Evolutionary conservation across 2,113 vertebrate genomes (phyloP), one percentile per base, ranked within the genome.

Genomic region (Rhineura floridana): DNA sequence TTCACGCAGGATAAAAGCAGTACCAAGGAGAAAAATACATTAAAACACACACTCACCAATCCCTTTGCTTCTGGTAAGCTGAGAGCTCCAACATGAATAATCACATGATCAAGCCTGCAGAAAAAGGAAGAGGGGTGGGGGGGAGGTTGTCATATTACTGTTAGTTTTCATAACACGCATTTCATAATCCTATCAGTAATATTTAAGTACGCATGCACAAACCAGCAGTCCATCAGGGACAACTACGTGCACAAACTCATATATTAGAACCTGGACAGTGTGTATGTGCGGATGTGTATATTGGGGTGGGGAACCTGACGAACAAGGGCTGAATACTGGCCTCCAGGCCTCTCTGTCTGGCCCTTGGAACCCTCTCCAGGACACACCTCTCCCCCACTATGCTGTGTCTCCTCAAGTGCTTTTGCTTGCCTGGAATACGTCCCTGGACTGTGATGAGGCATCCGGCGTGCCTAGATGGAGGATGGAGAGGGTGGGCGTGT

Each of bases 51-150:
- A 96, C 96, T 62, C 88, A 97, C 97, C 97, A 99, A 95, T 59
- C 98, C 98, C 69, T 98, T 97, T 67, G 98, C 97, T 30, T 99
- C 99, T 91, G 97, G 98, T 82, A 99, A 93, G 92, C 97, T 98
- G 93, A 98, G 81, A 87, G 98, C 98, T 87, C 99, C 98, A n/a
- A 99, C 98, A 0, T 99, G 98, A 93, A 99, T 93, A 36, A 99
- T 97, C 86, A 99, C 97, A 0, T 98, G 97, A 86, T 98, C 97
- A 94, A 99, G 91, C 90, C 99, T 99, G 93, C 79, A 92, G 44
- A 89, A 86, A 72, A 95, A 89, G 90, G 87, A 85, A 65, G 76
- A 89, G 39, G 2, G n/a, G n/a, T n/a, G n/a, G n/a, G n/a, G n/a
- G n/a, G n/a, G n/a, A n/a, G n/a, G n/a, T n/a, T n/a, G 48, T 79